phyloP scores from a whole-genome alignment of 2,888 invertebrate species.

The Parthenolecanium corni region DNA sequence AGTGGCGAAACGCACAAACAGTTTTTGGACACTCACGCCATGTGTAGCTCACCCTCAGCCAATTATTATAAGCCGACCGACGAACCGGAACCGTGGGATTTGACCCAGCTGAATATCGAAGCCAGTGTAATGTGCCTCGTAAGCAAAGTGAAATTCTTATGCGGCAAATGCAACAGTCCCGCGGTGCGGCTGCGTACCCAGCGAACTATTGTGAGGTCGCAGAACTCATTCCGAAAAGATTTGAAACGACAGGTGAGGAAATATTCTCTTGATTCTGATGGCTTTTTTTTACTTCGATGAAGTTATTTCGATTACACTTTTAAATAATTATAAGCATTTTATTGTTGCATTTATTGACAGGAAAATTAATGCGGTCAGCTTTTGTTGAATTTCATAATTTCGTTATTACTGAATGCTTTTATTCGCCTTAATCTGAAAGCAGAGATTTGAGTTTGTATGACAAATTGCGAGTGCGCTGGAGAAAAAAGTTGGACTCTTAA shows the following conservation, averaged over 20 bases:
- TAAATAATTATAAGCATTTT: too few relatives aligned
- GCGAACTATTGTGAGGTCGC: conserved; percentile 31
- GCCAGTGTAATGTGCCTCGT: conserved; percentile 77
- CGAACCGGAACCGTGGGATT: conserved; percentile 73
- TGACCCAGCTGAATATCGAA: conserved; percentile 74
- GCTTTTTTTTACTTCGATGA: too few relatives aligned
- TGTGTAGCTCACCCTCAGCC: conserved; percentile 50
- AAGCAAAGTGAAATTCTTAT: conserved; percentile 68
- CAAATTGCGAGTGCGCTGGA: too few relatives aligned
- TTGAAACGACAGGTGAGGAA: conserved; percentile 28
- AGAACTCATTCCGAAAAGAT: conserved; percentile 14
- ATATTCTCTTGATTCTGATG: too few relatives aligned
- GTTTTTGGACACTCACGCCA: conserved; percentile 43
- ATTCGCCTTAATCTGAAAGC: too few relatives aligned
- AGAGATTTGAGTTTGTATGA: too few relatives aligned
- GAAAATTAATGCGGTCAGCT: too few relatives aligned
- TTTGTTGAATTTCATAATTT: too few relatives aligned
- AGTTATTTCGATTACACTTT: too few relatives aligned
- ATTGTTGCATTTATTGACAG: too few relatives aligned
- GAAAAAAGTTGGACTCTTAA: too few relatives aligned
- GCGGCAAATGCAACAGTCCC: conserved; percentile 60
- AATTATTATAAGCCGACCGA: conserved; percentile 68
- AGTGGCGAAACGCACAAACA: conserved; percentile 38
- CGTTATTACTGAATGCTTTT: too few relatives aligned
- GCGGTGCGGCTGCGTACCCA: conserved; percentile 49